phyloP scores from a whole-genome alignment of 2,113 vertebrate species.

The Ailuropoda melanoleuca region DNA sequence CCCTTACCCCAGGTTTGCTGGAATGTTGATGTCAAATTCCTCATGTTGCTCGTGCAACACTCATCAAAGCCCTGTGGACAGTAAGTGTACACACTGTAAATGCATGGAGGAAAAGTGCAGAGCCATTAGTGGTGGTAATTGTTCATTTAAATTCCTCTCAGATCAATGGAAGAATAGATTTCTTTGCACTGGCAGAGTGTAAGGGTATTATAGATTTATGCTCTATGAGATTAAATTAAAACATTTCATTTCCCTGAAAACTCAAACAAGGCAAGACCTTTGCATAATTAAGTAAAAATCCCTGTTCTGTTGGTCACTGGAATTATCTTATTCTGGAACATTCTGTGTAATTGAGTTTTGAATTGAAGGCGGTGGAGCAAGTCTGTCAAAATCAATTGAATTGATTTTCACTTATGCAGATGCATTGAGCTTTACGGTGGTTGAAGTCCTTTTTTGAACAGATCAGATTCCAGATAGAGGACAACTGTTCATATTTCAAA shows the following conservation, averaged over 20 bases:
- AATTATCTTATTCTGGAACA: slow-evolving; percentile 46
- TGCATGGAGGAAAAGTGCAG: neutral
- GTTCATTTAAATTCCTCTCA: neutral
- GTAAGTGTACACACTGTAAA: neutral
- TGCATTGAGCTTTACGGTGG: neutral
- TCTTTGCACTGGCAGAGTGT: neutral
- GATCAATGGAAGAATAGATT: neutral
- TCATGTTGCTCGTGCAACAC: neutral
- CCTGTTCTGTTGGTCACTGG: neutral
- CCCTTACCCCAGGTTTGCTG: neutral
- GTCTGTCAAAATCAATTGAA: slow-evolving; percentile 66
- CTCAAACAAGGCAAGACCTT: neutral
- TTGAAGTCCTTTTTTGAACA: neutral
- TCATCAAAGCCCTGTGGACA: neutral
- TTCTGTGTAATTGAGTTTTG: slow-evolving; percentile 59
- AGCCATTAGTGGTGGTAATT: neutral
- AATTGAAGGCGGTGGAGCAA: slow-evolving; percentile 2
- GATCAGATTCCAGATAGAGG: neutral
- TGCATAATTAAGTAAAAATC: slow-evolving; percentile 34
- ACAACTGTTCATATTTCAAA: neutral
- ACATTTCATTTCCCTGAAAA: neutral
- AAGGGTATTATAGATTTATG: neutral
- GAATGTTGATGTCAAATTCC: neutral
- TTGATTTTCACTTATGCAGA: slow-evolving; percentile 53
- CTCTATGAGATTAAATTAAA: neutral